These are phyloP conservation scores for Platycheirus rosarum DNA, from an alignment of 2,888 invertebrate species.

Conservation along the genomic window DNA sequence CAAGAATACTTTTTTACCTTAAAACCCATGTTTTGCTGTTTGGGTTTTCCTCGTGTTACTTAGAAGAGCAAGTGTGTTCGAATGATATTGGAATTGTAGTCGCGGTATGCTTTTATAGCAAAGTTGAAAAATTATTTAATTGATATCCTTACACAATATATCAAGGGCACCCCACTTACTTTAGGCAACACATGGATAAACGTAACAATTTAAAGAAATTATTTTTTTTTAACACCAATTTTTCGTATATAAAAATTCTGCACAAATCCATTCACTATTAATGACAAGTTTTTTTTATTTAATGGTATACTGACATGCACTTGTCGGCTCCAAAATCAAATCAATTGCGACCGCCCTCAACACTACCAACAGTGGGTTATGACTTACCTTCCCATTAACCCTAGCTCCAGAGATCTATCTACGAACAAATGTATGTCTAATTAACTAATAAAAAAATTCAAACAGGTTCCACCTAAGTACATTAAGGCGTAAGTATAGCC, in stretches of 20 bases:
- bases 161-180: constrained; percentile 14
- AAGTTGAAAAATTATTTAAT: background rate
- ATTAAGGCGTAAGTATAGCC: constrained; percentile 16
- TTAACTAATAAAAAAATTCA: constrained; percentile 1
- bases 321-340: background rate
- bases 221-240: background rate
- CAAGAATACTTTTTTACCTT: constrained; percentile 31
- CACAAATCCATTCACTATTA: background rate
- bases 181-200: constrained; percentile 2
- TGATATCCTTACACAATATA: background rate
- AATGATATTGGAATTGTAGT: constrained; percentile 44
- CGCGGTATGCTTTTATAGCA: constrained; percentile 14
- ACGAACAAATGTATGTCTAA: background rate
- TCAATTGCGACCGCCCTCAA: background rate
- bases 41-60: constrained; percentile 8
- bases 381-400: background rate
- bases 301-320: too few species aligned
- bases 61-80: constrained; percentile 19
- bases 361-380: background rate
- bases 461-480: constrained; percentile 28
- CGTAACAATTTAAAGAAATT: constrained; percentile 16
- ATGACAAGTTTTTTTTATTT: background rate
- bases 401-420: constrained; percentile 8
- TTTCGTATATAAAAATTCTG: background rate
- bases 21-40: constrained; percentile 42